phyloP scores from a whole-genome alignment of 1,140 invertebrate species.

The Drosophila sp. region DNA sequence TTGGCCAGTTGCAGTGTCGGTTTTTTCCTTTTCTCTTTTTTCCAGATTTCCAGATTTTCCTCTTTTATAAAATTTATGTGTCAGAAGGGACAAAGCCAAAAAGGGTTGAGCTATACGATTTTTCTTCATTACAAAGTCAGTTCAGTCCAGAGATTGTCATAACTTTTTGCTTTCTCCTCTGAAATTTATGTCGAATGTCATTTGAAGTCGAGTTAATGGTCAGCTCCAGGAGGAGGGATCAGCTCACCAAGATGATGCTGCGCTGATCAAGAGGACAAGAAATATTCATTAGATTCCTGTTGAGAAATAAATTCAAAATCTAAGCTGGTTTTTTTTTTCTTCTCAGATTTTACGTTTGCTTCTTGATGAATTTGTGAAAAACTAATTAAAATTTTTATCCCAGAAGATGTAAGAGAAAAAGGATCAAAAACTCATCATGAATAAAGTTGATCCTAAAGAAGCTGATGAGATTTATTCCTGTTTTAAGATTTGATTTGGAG shows the following conservation, averaged over 20 bases:
- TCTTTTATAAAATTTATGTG: conserved; percentile 2
- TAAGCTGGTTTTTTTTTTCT: no score
- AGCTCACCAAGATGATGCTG: neutral
- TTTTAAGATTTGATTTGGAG: no score
- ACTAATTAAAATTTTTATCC: no score
- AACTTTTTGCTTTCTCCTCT: neutral
- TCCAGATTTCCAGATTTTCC: neutral
- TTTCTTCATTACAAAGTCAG: conserved; percentile 9
- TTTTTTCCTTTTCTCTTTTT: neutral
- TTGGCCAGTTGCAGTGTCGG: conserved; percentile 7
- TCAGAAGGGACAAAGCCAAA: neutral
- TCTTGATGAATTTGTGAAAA: no score
- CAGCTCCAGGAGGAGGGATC: neutral
- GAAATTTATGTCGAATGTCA: conserved; percentile 4
- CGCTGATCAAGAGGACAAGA: neutral
- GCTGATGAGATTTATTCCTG: no score
- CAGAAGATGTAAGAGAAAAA: no score
- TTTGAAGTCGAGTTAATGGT: neutral
- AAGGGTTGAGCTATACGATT: neutral
- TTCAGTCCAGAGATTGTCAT: neutral
- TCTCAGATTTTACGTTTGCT: no score
- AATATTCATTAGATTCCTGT: conserved; percentile 2
- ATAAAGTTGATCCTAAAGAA: no score
- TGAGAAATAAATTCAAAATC: no score
- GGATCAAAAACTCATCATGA: no score